Evolutionary conservation across 2,888 invertebrate species (phyloP), one percentile per base, ranked within the genome.

Genomic region (Bellardia bayeri): DNA sequence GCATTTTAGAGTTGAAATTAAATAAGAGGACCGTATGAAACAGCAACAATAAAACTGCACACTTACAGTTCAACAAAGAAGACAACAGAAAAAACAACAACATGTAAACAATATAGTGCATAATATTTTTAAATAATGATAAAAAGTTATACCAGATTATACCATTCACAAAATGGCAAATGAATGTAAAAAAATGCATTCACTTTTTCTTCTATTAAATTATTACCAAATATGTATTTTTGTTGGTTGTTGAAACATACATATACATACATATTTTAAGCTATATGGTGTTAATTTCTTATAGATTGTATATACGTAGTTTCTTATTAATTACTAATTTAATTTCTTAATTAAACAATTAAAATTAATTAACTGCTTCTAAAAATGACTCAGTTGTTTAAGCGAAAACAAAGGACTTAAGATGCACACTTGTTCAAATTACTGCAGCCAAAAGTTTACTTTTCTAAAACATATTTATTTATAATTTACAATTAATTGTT

Each of bases 181-280:
- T 16, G 14, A 72, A 74, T 71, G 37, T 45, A 14, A 14, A 80
- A 75, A 85, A 85, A 86, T 88, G 86, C 88, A 82, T 88, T 88
- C 88, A 88, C 88, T 88, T 88, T 82, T 81, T 75, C 49, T 33
- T 0, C 66, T 69, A 14, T 37, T 37, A 56, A 49, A 33, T 51
- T 58, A n/a, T 85, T 85, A 74, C 72, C 78, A 74, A 79, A 85
- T 79, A 54, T 58, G 16, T 40, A 9, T 49, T 78, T n/a, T 45
- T 16, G 23, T 75, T 51, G 4, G 45, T 45, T 45, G 4, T 45
- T 23, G 23, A 23, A 23, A 42, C 42, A 42, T 9, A 42, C 42
- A 42, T 9, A 42, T 42, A 42, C 42, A 42, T 42, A 42, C 5
- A 42, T 42, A 6, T 9, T 23, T 23, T 23, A 23, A 23, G 23